Percentiles rank a stretch among this genome's conserved stretches.
Evolutionary conservation across 1,140 invertebrate genomes (phyloP).

Genomic region (Calephelis nemesis): DNA sequence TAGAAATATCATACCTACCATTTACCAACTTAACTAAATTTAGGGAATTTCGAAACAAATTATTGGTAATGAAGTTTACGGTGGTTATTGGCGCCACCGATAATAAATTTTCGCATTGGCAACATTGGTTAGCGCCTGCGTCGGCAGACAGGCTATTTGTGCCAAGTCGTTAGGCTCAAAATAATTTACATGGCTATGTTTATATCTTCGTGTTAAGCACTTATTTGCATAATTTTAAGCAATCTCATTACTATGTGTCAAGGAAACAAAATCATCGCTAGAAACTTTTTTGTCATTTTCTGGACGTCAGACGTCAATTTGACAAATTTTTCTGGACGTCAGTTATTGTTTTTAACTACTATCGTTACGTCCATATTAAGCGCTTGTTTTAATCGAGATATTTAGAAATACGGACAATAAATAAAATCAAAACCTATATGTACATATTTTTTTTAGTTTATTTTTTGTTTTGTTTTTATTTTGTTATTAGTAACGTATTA

Average conservation of each 20-base stretch:
- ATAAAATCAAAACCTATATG: no score
- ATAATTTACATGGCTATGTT: constrained; percentile 54
- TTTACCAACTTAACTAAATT: constrained; percentile 10
- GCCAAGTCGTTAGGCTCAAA: constrained; percentile 53
- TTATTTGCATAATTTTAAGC: constrained; percentile 17
- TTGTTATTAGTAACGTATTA: no score
- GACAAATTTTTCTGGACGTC: no score
- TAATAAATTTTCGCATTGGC: constrained; percentile 56
- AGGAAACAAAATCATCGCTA: no score
- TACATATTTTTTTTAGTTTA: no score
- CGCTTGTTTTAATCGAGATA: no score
- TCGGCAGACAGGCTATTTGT: constrained; percentile 49
- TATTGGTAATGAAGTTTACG: constrained; percentile 42
- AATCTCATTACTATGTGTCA: neutral
- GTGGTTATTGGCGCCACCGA: constrained; percentile 47
- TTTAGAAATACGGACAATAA: no score
- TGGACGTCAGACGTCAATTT: no score
- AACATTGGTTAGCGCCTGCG: constrained; percentile 34
- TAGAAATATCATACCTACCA: constrained; percentile 2
- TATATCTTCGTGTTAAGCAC: constrained; percentile 22
- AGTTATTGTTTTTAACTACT: no score
- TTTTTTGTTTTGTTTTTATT: no score
- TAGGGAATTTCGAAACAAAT: constrained; percentile 19
- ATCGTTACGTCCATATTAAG: no score
- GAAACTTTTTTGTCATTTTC: no score